Percentiles rank a stretch among this genome's conserved stretches.
Conservation (phyloP, 2,113 vertebrate genomes). For the Tetrao urogallus region DNA sequence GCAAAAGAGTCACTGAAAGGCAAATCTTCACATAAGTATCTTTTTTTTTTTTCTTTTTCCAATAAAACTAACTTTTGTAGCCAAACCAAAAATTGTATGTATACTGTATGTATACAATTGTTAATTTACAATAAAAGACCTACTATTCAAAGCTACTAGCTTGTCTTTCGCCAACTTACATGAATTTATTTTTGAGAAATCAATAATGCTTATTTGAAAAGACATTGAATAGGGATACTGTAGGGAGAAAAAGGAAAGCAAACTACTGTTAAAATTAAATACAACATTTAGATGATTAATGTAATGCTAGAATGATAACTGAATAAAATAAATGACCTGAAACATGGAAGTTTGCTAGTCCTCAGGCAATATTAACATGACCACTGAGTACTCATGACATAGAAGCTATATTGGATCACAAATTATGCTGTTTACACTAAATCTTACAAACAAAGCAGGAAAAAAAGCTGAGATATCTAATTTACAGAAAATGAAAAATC, state of each 20-base stretch:
- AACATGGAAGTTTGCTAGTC: background rate
- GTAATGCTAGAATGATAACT: background rate
- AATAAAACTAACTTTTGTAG: conserved; percentile 27
- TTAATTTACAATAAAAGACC: conserved; percentile 34
- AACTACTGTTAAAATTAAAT: background rate
- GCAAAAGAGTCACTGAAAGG: background rate
- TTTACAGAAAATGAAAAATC: background rate
- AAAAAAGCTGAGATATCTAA: rapidly evolving
- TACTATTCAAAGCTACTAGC: conserved; percentile 21
- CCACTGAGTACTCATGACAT: background rate
- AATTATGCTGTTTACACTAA: background rate
- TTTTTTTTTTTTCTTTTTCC: background rate
- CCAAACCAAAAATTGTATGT: conserved; percentile 26
- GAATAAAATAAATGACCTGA: background rate
- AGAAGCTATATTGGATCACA: background rate
- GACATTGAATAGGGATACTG: conserved; percentile 16
- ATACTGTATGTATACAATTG: background rate
- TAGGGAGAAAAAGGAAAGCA: background rate
- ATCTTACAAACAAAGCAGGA: background rate
- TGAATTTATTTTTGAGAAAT: conserved; percentile 54
- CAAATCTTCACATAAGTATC: conserved; percentile 41
- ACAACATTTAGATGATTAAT: background rate
- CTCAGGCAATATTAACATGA: background rate
- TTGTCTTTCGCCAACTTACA: conserved; percentile 32
- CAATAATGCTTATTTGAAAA: conserved; percentile 42